Base-by-base conservation (phyloP, 2,797 vertebrate genomes). In the Melopsittacus undulatus region DNA sequence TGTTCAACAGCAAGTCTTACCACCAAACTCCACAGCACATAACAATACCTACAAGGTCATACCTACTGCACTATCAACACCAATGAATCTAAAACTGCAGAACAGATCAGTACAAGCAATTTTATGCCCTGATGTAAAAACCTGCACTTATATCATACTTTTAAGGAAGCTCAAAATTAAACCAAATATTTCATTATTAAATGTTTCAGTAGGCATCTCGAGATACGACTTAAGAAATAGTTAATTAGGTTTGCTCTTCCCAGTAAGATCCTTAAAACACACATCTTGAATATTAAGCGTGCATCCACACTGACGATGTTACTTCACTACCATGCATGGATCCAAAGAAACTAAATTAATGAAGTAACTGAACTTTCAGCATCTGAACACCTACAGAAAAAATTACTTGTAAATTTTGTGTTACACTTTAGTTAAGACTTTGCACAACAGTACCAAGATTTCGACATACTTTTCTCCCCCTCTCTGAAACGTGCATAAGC, bases 121-220 rank as follows among this genome's bases (percentile, higher is more conserved):
- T 8, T 38, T 46, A 46, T 9, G 21, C 19, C 32, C 32, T 3
- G 24, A 43, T 3, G 5, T 46, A 68, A 0, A 0, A 73, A 79
- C 42, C 2, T 72, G 14, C 34, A 49, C 27, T 89, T 82, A 20
- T 3, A 76, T 32, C n/a, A 17, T 8, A 7, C 21, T 34, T 69
- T 49, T 59, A 76, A 82, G 42, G 30, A 62, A 91, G 45, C 11
- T 61, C n/a, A 61, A 63, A 91, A 75, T 46, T 38, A 69, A 84
- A 52, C 2, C 7, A 68, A 75, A 13, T 1, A 12, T 30, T 79
- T 66, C 56, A 36, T 36, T 59, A 59, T 36, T 36, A 59, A 59
- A 59, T 59, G 34, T 26, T 59, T 59, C 34, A 59, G 34, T 4
- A 52, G 19, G 26, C 29, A 88, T 48, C 48, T 48, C 56, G 27